Base-by-base conservation (phyloP, 2,797 vertebrate species). In the Gobio occitaniae region DNA sequence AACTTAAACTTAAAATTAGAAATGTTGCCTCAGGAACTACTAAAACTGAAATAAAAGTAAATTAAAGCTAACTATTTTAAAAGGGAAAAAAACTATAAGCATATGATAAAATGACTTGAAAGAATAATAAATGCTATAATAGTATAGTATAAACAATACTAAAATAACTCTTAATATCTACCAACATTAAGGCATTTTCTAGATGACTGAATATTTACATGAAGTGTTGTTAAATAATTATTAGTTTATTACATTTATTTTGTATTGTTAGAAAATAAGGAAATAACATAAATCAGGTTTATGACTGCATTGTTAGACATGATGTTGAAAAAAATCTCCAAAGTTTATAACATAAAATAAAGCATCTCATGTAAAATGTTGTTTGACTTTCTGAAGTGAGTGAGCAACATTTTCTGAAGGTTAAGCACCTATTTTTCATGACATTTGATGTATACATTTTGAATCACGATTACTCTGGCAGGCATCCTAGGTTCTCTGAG, bases 361-460 rank as follows among this genome's bases (percentile, higher is more conserved):
- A 61, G 0, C 32, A 9, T 13, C 7, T 59, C 19, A 25, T 59
- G 13, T 54, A 75, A 21, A 2, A 54, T 54, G 72, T 52, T 50
- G 25, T 11, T 76, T 76, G 44, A 47, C 19, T 41, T 25, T n/a
- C 38, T 25, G 11, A 75, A 76, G 50, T 21, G 5, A 25, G 38
- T 17, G 47, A 69, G 29, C 29, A 15, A 21, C 25, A 2, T 48
- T 36, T 66, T 36, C 21, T 17, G 29, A 44, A 78, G 6, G 19
- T 75, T 77, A 32, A 16, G 63, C 13, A 65, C 79, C 11, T 36
- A 6, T 76, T 50, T 74, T 74, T 74, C 3, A 12, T 75, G 16
- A 19, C 8, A 47, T 41, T 47, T 69, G 29, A 71, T 74, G 21
- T 1, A 70, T 59, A 17, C 80, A 19, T 78, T 84, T 84, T 52